Conservation (phyloP, 2,888 invertebrate species). For the Sericinus montela region DNA sequence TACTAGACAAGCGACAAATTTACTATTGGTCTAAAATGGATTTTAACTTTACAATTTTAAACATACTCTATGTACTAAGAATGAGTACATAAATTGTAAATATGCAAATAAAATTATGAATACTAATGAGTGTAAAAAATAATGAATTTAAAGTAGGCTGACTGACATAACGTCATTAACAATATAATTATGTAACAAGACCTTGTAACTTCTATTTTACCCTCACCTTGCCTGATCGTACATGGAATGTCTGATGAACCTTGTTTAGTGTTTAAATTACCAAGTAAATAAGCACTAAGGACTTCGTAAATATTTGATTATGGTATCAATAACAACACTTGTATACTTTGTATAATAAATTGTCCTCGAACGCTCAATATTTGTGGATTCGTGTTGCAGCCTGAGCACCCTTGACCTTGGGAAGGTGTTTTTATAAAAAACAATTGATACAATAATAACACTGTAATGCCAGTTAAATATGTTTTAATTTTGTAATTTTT, state of each 20-base stretch:
- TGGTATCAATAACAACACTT: background rate
- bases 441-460: conserved; percentile 27
- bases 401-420: background rate
- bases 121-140: conserved; percentile 7
- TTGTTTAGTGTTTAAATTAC: conserved; percentile 12
- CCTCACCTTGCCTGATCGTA: conserved; percentile 15
- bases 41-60: too few species aligned
- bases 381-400: background rate
- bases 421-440: background rate
- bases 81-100: background rate
- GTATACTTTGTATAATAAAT: background rate
- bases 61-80: too few species aligned
- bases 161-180: background rate
- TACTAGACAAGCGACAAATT: too few species aligned
- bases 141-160: background rate
- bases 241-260: conserved; percentile 8
- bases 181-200: background rate
- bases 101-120: conserved; percentile 18
- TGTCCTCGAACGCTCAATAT: background rate
- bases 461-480: conserved; percentile 71
- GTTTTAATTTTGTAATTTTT: conserved; percentile 78
- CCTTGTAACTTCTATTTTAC: conserved; percentile 9
- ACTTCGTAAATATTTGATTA: background rate
- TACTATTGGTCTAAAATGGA: too few species aligned
- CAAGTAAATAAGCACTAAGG: conserved; percentile 13